A percentile compares a stretch with the other conserved stretches of the same genome.
These are phyloP conservation scores for Bryconaethiops microstoma DNA, from an alignment of 2,797 vertebrate genomes.

Conservation along the genomic window DNA sequence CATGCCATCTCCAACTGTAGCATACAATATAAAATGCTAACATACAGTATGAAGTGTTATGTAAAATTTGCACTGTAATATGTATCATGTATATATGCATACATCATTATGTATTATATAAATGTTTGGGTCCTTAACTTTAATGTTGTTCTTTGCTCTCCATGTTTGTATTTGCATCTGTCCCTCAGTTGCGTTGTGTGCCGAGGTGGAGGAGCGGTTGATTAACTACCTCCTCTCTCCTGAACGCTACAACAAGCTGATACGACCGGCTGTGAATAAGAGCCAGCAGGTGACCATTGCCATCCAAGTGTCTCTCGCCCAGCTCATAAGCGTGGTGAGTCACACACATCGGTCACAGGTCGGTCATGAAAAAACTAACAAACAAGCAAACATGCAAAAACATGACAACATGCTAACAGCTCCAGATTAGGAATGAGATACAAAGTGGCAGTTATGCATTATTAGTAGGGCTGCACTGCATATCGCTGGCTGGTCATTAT, in stretches of 20 bases:
- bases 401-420: neutral
- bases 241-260: conserved; percentile 69
- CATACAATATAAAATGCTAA: too few relatives aligned
- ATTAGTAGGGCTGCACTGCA: too few relatives aligned
- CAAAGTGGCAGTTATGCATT: neutral
- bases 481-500: too few relatives aligned
- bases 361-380: neutral
- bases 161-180: conserved; percentile 24
- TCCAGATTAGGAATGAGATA: neutral
- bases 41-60: too few relatives aligned
- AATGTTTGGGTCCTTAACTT: neutral
- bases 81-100: too few relatives aligned
- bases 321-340: conserved; percentile 83
- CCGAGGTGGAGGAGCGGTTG: conserved; percentile 76
- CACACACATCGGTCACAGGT: conserved; percentile 15
- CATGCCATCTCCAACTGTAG: too few relatives aligned
- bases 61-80: too few relatives aligned
- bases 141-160: neutral
- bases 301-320: conserved; percentile 81
- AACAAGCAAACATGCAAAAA: neutral
- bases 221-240: conserved; percentile 52
- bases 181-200: conserved; percentile 69
- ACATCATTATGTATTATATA: too few relatives aligned
- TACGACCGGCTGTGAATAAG: conserved; percentile 81
- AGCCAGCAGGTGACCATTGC: conserved; percentile 82